Evolutionary conservation across 2,113 vertebrate genomes (phyloP).

Genomic region (Gymnorhina tibicen): DNA sequence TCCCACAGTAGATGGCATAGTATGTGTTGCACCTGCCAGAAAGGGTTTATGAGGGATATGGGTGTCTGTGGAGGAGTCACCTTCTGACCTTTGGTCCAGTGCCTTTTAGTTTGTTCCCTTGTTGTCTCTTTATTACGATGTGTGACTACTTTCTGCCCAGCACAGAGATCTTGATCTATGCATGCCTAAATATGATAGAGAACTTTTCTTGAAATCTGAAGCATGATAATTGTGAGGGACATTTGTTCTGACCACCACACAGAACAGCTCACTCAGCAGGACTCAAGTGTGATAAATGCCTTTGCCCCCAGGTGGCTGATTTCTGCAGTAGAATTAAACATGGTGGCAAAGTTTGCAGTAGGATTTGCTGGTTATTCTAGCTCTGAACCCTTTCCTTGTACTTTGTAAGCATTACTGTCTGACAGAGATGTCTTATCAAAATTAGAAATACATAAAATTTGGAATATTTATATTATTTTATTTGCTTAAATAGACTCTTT

Average conservation of each 20-base stretch:
- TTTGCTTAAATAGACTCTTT: not conserved
- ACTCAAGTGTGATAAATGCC: conserved; percentile 26
- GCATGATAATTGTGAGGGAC: not conserved
- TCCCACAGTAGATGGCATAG: not conserved
- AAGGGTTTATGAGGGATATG: not conserved
- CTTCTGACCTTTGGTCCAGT: not conserved
- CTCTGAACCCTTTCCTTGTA: not conserved
- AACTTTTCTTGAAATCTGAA: conserved; percentile 32
- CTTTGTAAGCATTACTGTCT: not conserved
- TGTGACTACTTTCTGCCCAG: not conserved
- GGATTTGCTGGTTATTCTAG: not conserved
- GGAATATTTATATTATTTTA: not conserved
- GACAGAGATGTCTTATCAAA: not conserved
- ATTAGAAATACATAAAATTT: not conserved
- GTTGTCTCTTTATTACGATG: not conserved
- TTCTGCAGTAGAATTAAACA: conserved; percentile 1
- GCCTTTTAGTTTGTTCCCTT: not conserved
- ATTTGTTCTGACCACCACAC: conserved; percentile 18
- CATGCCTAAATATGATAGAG: not conserved
- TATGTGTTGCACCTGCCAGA: not conserved
- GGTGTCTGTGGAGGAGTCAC: not conserved
- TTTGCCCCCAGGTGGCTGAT: conserved; percentile 57
- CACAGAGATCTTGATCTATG: not conserved
- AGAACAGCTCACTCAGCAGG: not conserved
- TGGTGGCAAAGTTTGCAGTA: not conserved